Percentiles rank a stretch among this genome's conserved stretches.
Evolutionary conservation across 2,113 vertebrate genomes (phyloP).

Genomic region (Otis tarda): DNA sequence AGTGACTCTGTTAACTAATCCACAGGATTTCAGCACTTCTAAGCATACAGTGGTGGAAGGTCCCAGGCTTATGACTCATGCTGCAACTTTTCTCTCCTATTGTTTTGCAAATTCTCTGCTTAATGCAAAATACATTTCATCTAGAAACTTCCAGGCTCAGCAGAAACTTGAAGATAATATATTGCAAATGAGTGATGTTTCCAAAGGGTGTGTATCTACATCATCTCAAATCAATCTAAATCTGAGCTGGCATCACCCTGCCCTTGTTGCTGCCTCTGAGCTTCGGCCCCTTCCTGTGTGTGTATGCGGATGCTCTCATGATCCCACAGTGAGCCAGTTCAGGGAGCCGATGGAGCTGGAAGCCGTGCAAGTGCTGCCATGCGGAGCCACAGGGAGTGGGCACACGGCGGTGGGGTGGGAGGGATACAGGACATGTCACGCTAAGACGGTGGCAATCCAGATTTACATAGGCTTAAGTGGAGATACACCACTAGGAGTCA

Average conservation of each 20-base stretch:
- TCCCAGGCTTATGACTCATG: slow-evolving; percentile 26
- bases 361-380: neutral
- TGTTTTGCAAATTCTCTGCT: slow-evolving; percentile 40
- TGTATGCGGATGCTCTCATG: rapidly evolving
- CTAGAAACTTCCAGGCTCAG: slow-evolving; percentile 7
- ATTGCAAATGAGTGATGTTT: neutral
- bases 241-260: neutral
- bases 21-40: slow-evolving; percentile 6
- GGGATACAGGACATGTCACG: neutral
- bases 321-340: neutral
- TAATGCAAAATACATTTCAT: slow-evolving; percentile 37
- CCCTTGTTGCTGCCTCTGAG: neutral
- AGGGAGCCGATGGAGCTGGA: neutral
- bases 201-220: neutral
- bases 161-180: neutral
- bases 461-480: neutral
- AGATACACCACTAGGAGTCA: neutral
- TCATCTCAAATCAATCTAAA: neutral
- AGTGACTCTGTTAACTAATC: slow-evolving; percentile 29
- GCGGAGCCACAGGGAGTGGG: neutral
- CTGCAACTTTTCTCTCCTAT: slow-evolving; percentile 1
- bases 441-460: neutral
- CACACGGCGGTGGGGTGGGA: rapidly evolving
- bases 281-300: neutral
- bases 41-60: neutral